A percentile compares a stretch with the other conserved stretches of the same genome.
phyloP scores from a whole-genome alignment of 2,888 invertebrate species.

The Chorisops tibialis region DNA sequence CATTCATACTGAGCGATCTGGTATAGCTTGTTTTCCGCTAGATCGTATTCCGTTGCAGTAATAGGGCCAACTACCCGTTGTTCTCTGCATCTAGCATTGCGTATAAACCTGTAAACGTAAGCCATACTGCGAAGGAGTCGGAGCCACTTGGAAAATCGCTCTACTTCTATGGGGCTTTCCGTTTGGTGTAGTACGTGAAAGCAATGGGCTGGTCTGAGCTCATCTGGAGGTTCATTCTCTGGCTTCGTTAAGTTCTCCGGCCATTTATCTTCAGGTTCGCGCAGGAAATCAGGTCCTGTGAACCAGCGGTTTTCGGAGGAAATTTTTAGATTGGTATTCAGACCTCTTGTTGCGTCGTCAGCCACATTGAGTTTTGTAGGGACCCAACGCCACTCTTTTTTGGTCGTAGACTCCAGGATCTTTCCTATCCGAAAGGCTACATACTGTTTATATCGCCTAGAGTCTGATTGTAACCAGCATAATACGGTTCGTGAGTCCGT shows the following conservation, averaged over 20 bases:
- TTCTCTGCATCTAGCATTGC: background rate
- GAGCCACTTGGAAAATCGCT: background rate
- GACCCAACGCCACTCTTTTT: conserved; percentile 27
- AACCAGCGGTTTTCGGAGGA: conserved; percentile 11
- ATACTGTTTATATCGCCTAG: conserved; percentile 29
- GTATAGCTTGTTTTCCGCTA: background rate
- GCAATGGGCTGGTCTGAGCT: background rate
- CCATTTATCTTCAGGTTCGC: background rate
- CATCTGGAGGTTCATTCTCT: background rate
- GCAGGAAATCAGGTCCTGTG: conserved; percentile 16
- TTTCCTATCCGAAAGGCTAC: conserved; percentile 28
- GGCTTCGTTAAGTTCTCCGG: background rate
- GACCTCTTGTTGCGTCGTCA: conserved; percentile 29
- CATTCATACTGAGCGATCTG: background rate
- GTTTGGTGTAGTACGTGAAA: background rate
- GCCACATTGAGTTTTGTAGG: conserved; percentile 26
- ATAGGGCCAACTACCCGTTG: background rate
- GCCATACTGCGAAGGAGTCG: background rate
- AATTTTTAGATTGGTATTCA: background rate
- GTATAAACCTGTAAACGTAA: background rate
- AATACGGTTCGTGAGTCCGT: background rate
- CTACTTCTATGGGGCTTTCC: background rate
- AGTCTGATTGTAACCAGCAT: conserved; percentile 24
- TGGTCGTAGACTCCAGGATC: conserved; percentile 25
- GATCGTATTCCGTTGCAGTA: background rate